Percentiles rank a stretch among this genome's conserved stretches.
These are phyloP conservation scores for Sesia bembeciformis DNA, from an alignment of 2,888 invertebrate genomes.

Conservation along the genomic window DNA sequence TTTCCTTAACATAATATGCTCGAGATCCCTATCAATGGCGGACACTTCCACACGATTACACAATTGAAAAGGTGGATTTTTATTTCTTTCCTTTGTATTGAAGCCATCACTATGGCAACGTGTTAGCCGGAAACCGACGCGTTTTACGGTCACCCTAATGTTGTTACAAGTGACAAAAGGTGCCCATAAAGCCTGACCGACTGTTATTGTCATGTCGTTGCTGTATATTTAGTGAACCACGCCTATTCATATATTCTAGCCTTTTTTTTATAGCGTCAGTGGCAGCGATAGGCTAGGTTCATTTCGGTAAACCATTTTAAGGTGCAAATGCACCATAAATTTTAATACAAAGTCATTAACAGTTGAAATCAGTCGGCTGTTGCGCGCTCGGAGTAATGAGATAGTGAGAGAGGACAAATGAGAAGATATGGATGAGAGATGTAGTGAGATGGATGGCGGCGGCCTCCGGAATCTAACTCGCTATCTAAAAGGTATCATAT, in stretches of 20 bases:
- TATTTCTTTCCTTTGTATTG: conserved; percentile 22
- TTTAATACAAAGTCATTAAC: too few relatives aligned
- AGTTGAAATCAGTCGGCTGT: too few relatives aligned
- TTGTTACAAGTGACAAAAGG: conserved; percentile 28
- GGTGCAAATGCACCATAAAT: too few relatives aligned
- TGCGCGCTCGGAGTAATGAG: too few relatives aligned
- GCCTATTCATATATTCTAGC: background rate
- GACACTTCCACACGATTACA: background rate
- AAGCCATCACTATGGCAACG: conserved; percentile 27
- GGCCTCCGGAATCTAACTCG: too few relatives aligned
- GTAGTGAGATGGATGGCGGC: too few relatives aligned
- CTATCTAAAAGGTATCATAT: too few relatives aligned
- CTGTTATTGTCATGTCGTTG: background rate
- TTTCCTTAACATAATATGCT: background rate
- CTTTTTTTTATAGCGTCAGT: too few relatives aligned
- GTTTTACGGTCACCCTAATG: conserved; percentile 28
- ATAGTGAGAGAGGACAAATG: too few relatives aligned
- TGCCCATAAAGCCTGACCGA: conserved; percentile 13
- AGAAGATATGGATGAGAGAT: too few relatives aligned
- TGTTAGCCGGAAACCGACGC: conserved; percentile 18
- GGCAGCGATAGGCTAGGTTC: too few relatives aligned
- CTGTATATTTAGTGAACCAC: background rate
- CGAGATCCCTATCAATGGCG: background rate
- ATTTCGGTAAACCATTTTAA: too few relatives aligned
- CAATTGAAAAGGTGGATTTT: conserved; percentile 1